These are phyloP conservation scores for Drosophila barbarae DNA, from an alignment of 2,888 invertebrate species.

Conservation along the genomic window DNA sequence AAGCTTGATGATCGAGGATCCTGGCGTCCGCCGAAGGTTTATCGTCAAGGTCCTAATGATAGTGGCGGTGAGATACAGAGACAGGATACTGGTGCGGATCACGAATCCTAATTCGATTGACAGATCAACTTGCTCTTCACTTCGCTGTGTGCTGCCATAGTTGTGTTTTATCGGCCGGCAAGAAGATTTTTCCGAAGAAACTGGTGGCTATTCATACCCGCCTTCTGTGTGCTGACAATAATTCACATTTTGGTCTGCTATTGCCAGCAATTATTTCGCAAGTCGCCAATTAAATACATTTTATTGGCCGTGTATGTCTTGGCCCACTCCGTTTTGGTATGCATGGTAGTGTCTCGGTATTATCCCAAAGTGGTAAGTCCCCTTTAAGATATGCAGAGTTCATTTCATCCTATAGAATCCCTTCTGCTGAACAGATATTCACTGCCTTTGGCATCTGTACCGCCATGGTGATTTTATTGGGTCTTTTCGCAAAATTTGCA, in stretches of 20 bases:
- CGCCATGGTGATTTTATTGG: slow-evolving; percentile 13
- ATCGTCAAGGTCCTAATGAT: slow-evolving; percentile 12
- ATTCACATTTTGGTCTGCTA: slow-evolving; percentile 7
- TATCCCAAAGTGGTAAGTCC: slow-evolving; percentile 4
- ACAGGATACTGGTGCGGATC: background rate
- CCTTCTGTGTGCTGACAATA: background rate
- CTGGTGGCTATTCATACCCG: background rate
- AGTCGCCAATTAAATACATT: background rate
- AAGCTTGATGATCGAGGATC: background rate
- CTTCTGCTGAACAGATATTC: slow-evolving; percentile 35
- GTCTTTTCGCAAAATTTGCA: slow-evolving; percentile 45
- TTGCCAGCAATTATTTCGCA: background rate
- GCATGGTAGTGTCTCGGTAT: background rate
- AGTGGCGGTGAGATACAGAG: slow-evolving; percentile 14
- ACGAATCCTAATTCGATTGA: background rate
- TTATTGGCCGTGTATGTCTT: background rate
- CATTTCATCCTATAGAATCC: background rate
- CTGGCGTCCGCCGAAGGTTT: background rate
- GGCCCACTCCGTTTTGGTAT: slow-evolving; percentile 1
- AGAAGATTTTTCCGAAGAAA: background rate
- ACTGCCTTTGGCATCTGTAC: slow-evolving; percentile 35
- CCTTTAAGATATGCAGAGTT: background rate
- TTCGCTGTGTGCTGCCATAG: background rate
- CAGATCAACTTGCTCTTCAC: slow-evolving; percentile 14
- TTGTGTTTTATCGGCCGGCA: background rate